Evolutionary conservation across 64 coral and sea anemone species (phyloP).

Genomic region (Cladopsammia gracilis): DNA sequence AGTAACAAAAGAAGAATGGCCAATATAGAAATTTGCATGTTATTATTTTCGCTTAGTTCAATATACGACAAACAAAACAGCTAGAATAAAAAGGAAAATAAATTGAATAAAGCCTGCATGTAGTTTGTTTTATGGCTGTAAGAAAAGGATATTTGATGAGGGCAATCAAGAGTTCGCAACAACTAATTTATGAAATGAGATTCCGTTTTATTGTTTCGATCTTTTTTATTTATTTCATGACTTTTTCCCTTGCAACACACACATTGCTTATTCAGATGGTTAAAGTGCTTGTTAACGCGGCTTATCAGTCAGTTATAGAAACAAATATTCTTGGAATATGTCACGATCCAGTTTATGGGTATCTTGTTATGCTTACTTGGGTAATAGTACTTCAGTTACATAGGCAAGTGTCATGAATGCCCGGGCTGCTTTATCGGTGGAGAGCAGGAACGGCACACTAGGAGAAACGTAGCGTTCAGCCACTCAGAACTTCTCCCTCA

Average conservation of each 20-base stretch:
- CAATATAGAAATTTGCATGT: slow-evolving; percentile 7
- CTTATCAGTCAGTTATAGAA: too few species aligned
- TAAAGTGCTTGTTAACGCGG: too few species aligned
- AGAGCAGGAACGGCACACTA: too few species aligned
- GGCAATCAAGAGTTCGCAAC: background rate
- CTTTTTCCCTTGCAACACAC: background rate
- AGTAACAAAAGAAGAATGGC: background rate
- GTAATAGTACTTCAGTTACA: too few species aligned
- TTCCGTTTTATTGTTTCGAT: background rate
- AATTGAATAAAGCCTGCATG: too few species aligned
- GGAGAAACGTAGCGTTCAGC: too few species aligned
- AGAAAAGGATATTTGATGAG: background rate
- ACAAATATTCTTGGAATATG: too few species aligned
- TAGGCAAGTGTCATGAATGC: too few species aligned
- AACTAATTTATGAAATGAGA: background rate
- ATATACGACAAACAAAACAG: slow-evolving; percentile 6
- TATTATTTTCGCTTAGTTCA: background rate
- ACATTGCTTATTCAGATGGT: background rate
- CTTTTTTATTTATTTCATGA: background rate
- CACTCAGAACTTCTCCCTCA: too few species aligned
- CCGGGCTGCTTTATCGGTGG: too few species aligned
- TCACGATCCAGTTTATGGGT: too few species aligned
- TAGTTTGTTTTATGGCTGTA: background rate
- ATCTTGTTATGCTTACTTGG: too few species aligned
- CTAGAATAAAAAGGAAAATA: background rate